Evolutionary conservation across 1,140 invertebrate species (phyloP), one percentile per base, ranked within the genome.

Genomic region (Heliconius nattereri): DNA sequence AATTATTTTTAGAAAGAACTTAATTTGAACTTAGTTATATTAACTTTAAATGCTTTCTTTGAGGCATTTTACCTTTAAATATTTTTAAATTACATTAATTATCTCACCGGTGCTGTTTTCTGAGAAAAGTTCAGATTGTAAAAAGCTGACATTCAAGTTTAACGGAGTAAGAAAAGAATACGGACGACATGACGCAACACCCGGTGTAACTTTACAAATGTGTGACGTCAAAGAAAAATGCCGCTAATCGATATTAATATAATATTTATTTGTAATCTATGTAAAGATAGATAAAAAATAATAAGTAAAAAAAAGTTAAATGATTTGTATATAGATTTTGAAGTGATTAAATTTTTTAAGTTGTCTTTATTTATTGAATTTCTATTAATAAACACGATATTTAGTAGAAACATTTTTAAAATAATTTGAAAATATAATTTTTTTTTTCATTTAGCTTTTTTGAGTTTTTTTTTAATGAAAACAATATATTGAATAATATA

Each of bases 121-220:
- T 66, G 60, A 13, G 60, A 66, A 66, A 66, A 76, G 20, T 40
- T n/a, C 26, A 54, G 7, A 26, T 37, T 35, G 32, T 70, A 76
- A 76, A 76, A 76, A 76, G 75, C 29, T 11, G 60, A 13, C 6
- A n/a, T 77, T 77, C 66, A 77, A 77, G 76, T 77, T 71, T 77
- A 77, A 71, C 76, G 76, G 23, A 71, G 60, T 29, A 29, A 66
- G 60, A 16, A 29, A 13, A 66, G 60, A 66, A 66, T 66, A 66
- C 23, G 11, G 23, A n/a, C 60, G 0, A 66, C 60, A 77, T 77
- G 76, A 77, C 54, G 76, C 76, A 77, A 77, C 23, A 74, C 11
- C 37, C 71, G 71, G 37, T 3, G 19, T 37, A 72, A 72, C 37
- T 72, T 72, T 72, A 72, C 37, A 37, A 72, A 23, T n/a, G 71